A percentile compares a stretch with the other conserved stretches of the same genome.
Evolutionary conservation across 37 sponge, comb jelly and placozoan genomes (phyloP).

Genomic region (Diacarnus erythraeanus): DNA sequence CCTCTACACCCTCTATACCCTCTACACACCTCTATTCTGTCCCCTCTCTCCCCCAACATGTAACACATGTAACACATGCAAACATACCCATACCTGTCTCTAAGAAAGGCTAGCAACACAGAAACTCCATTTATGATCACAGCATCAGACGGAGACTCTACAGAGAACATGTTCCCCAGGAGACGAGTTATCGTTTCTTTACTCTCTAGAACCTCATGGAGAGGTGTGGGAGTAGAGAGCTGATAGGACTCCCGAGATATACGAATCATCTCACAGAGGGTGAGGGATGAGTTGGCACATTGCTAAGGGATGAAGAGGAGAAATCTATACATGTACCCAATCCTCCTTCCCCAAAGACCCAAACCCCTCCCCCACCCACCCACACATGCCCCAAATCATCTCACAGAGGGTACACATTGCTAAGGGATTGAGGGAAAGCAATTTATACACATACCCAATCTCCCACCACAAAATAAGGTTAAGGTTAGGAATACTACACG

Average conservation of each 20-base stretch:
- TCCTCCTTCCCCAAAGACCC: too few relatives aligned
- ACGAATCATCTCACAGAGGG: slow-evolving; percentile 78
- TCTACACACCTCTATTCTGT: too few relatives aligned
- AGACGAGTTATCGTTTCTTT: slow-evolving; percentile 54
- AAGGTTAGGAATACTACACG: too few relatives aligned
- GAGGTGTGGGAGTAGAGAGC: slow-evolving; percentile 59
- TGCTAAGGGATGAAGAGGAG: slow-evolving; percentile 26
- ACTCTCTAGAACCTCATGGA: slow-evolving; percentile 59
- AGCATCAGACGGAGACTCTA: slow-evolving; percentile 34
- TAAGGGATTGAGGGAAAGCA: too few relatives aligned
- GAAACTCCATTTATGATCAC: slow-evolving; percentile 65
- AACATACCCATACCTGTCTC: neutral
- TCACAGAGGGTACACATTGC: too few relatives aligned
- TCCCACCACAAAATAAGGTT: too few relatives aligned
- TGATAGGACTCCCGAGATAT: slow-evolving; percentile 65
- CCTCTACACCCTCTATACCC: too few relatives aligned
- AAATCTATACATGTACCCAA: neutral
- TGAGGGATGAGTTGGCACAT: slow-evolving; percentile 77
- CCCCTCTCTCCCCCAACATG: too few relatives aligned
- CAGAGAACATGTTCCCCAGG: slow-evolving; percentile 64
- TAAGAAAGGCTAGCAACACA: slow-evolving; percentile 51
- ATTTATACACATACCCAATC: too few relatives aligned
- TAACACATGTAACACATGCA: too few relatives aligned
- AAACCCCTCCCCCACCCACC: too few relatives aligned
- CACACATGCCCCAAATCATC: too few relatives aligned